Evolutionary conservation across 2,888 invertebrate species (phyloP), one percentile per base, ranked within the genome.

Genomic region (Ophion ellenae): DNA sequence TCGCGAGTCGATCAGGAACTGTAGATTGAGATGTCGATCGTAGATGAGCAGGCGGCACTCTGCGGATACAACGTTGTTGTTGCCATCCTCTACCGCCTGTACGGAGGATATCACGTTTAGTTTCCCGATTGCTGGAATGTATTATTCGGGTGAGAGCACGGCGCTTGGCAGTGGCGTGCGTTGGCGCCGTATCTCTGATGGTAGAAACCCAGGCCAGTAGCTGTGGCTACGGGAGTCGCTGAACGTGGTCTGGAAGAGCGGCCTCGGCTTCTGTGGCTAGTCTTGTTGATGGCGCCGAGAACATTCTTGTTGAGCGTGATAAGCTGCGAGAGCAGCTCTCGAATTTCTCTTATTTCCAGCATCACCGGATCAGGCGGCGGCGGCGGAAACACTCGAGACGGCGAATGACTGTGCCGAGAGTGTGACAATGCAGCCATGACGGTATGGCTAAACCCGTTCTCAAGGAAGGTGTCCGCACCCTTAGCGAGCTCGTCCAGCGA

Each of bases 1-100:
- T 0, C 87, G 87, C 9, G 88, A 83, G 40, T 90, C 89, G 10
- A 90, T 63, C 7, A 89, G 76, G 63, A 88, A 87, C 14, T 24
- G 11, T 10, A 40, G 6, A 17, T 5, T 28, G 5, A n/a, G n/a
- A 36, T 40, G 0, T 59, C 53, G 28, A 24, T 89, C 88, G 5
- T n/a, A n/a, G n/a, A n/a, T n/a, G n/a, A n/a, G n/a, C n/a, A n/a
- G n/a, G n/a, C n/a, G n/a, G n/a, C n/a, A n/a, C n/a, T n/a, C n/a
- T n/a, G n/a, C n/a, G n/a, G n/a, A n/a, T n/a, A n/a, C n/a, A n/a
- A n/a, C n/a, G n/a, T n/a, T n/a, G n/a, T n/a, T n/a, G n/a, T n/a
- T n/a, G n/a, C n/a, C n/a, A n/a, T n/a, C n/a, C n/a, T n/a, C n/a
- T n/a, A n/a, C n/a, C n/a, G n/a, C n/a, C n/a, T n/a, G n/a, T n/a